A percentile compares a stretch with the other conserved stretches of the same genome.
Evolutionary conservation across 2,797 vertebrate genomes (phyloP).

Genomic region (Acanthis flammea): DNA sequence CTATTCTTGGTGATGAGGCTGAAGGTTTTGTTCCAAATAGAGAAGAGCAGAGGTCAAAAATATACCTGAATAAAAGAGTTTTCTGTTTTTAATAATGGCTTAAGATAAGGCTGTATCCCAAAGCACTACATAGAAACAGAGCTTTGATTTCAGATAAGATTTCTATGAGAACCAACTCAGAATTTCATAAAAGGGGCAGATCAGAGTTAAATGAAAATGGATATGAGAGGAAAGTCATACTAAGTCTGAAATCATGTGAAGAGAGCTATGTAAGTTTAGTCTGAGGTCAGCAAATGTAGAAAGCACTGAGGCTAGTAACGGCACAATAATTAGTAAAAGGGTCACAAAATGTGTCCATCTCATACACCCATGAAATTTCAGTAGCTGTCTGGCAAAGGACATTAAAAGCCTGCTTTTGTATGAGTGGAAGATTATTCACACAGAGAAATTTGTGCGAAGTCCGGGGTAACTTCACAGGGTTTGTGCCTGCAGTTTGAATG

Average conservation of each 20-base stretch:
- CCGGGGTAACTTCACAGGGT: not conserved
- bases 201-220: conserved; percentile 28
- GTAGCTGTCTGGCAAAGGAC: not conserved
- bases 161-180: conserved; percentile 41
- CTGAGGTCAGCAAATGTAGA: not conserved
- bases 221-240: not conserved
- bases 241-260: conserved; percentile 2
- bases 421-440: not conserved
- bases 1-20: not conserved
- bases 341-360: not conserved
- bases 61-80: conserved; percentile 7
- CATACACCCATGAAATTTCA: conserved; percentile 7
- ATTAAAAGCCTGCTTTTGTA: not conserved
- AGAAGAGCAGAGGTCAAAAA: conserved; percentile 42
- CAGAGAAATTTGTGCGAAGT: not conserved
- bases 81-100: conserved; percentile 5
- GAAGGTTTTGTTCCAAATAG: conserved; percentile 23
- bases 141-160: conserved; percentile 46
- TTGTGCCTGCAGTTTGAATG: not conserved
- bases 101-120: not conserved
- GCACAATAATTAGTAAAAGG: not conserved
- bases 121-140: conserved; percentile 24
- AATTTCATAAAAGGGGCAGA: conserved; percentile 12
- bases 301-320: not conserved
- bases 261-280: not conserved